Percentiles rank a stretch among this genome's conserved stretches.
phyloP scores from a whole-genome alignment of 2,113 vertebrate species.

The Glaucidium brasilianum region DNA sequence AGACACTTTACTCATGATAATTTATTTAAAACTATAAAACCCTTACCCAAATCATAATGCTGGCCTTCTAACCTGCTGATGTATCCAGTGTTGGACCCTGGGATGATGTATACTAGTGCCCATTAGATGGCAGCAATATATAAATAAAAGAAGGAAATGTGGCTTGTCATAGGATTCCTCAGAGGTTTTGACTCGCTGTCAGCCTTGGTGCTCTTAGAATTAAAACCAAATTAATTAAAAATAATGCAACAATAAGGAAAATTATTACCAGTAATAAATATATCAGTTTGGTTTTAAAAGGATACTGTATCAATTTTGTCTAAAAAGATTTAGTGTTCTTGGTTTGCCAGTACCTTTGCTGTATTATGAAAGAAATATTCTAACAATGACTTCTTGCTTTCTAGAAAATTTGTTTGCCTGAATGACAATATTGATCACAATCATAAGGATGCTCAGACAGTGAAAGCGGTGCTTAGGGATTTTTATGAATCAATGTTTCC shows the following conservation, averaged over 20 bases:
- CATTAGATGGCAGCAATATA: conserved; percentile 41
- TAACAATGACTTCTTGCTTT: neutral
- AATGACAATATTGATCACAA: conserved; percentile 98
- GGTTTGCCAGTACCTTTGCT: neutral
- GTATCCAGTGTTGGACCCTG: neutral
- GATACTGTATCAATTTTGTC: neutral
- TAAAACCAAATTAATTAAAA: neutral
- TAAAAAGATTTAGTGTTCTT: neutral
- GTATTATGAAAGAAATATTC: neutral
- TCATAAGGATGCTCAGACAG: conserved; percentile 93
- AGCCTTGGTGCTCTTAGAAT: neutral
- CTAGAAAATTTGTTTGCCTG: conserved; percentile 96
- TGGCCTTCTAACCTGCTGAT: neutral
- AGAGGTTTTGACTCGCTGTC: neutral
- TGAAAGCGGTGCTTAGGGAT: conserved; percentile 95
- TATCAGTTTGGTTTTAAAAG: neutral
- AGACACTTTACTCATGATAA: neutral
- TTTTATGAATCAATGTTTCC: conserved; percentile 99
- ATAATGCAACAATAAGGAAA: neutral
- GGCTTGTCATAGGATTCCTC: neutral
- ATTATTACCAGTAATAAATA: neutral
- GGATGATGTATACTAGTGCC: neutral
- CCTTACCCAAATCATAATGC: neutral
- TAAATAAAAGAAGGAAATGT: neutral
- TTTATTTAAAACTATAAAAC: neutral